Evolutionary conservation across 2,888 invertebrate genomes (phyloP).

Genomic region (Cheilosia vulpina): DNA sequence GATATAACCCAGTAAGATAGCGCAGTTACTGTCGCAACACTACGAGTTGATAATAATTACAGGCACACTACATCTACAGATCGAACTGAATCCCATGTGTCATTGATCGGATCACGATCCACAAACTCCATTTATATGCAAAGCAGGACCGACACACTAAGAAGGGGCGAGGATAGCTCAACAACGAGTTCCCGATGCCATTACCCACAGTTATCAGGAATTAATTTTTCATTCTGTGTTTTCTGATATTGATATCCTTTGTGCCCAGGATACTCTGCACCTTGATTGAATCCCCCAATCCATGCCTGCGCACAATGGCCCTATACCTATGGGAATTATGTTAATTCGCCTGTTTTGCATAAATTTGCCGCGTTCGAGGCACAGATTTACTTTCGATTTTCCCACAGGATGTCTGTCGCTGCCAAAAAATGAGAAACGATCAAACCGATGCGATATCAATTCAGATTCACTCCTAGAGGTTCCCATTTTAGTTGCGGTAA

Average conservation of each 20-base stretch:
- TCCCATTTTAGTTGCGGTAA: conserved; percentile 21
- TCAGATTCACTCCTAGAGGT: conserved; percentile 12
- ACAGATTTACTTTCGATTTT: conserved; percentile 62
- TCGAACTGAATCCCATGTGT: conserved; percentile 57
- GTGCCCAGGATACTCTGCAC: conserved; percentile 59
- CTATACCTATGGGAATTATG: conserved; percentile 69
- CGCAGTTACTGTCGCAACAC: too few relatives aligned
- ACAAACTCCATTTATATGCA: conserved; percentile 63
- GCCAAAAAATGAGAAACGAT: conserved; percentile 3
- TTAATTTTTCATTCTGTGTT: conserved; percentile 50
- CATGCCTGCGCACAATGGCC: conserved; percentile 44
- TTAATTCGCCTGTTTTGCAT: conserved; percentile 64
- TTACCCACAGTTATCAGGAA: conserved; percentile 69
- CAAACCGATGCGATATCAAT: conserved; percentile 40
- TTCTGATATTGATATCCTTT: conserved; percentile 72
- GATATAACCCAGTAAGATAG: background rate
- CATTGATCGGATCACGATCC: conserved; percentile 74
- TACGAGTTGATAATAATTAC: too few relatives aligned
- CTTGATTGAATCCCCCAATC: conserved; percentile 69
- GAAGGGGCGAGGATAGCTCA: conserved; percentile 70
- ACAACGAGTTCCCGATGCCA: conserved; percentile 71
- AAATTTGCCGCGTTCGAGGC: conserved; percentile 16
- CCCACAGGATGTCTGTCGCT: conserved; percentile 53
- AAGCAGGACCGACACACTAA: conserved; percentile 33
- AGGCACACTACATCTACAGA: background rate